Percentiles rank a stretch among this genome's conserved stretches.
Evolutionary conservation across 2,113 vertebrate species (phyloP).

Genomic region (Indri indri): DNA sequence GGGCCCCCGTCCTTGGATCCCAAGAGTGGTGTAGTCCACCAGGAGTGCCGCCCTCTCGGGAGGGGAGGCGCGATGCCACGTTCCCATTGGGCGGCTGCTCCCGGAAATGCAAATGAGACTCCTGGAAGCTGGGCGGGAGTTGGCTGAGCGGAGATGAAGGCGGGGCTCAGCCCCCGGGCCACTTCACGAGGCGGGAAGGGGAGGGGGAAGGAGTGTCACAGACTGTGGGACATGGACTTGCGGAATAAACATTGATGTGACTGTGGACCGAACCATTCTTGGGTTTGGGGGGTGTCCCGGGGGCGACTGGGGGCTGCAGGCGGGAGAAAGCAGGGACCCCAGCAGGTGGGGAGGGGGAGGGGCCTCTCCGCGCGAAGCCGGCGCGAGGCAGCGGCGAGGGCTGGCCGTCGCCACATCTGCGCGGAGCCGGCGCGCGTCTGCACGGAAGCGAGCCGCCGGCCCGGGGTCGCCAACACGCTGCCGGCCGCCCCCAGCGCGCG

Average conservation of each 20-base stretch:
- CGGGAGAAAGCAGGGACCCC: constrained; percentile 31
- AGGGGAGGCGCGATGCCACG: not conserved
- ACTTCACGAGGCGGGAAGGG: not conserved
- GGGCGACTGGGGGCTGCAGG: constrained; percentile 47
- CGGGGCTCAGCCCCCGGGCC: constrained; percentile 47
- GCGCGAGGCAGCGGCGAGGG: not conserved
- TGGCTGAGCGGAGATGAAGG: constrained; percentile 36
- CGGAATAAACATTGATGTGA: constrained; percentile 73
- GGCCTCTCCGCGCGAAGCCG: not conserved
- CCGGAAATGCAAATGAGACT: constrained; percentile 68
- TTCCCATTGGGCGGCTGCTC: constrained; percentile 44
- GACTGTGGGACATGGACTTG: constrained; percentile 34
- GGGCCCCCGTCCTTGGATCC: constrained; percentile 43
- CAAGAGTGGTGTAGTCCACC: constrained; percentile 70
- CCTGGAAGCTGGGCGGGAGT: not conserved
- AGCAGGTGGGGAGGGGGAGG: constrained; percentile 67
- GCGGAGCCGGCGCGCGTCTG: constrained; percentile 21
- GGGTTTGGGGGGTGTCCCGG: constrained; percentile 37
- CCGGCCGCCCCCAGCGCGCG: constrained; percentile 9
- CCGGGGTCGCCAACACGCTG: constrained; percentile 27
- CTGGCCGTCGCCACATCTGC: constrained; percentile 43
- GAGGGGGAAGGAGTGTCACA: constrained; percentile 11
- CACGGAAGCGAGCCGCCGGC: not conserved
- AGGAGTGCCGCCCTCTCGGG: constrained; percentile 55
- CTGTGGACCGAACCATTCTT: constrained; percentile 74